A percentile compares a stretch with the other conserved stretches of the same genome.
Evolutionary conservation across 2,797 vertebrate genomes (phyloP).

Genomic region (Odontamblyopus rebecca): DNA sequence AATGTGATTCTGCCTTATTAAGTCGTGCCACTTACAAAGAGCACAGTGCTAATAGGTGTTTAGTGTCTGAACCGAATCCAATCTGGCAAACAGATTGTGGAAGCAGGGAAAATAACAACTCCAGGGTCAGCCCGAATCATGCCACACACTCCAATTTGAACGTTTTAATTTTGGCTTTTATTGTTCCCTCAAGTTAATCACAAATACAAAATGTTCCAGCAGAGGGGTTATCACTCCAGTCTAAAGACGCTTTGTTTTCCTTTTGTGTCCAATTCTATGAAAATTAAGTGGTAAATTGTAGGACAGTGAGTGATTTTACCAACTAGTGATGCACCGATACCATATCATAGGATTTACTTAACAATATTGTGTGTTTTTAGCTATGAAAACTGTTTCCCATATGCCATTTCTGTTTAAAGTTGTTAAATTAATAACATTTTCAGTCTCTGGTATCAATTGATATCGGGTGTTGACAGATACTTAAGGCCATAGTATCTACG

Average conservation of each 20-base stretch:
- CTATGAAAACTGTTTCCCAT: too few relatives aligned
- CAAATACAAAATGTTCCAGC: background rate
- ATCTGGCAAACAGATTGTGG: constrained; percentile 40
- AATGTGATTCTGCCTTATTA: constrained; percentile 34
- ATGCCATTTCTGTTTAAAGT: too few relatives aligned
- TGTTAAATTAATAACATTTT: too few relatives aligned
- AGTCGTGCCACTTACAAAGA: constrained; percentile 45
- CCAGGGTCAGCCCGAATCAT: constrained; percentile 34
- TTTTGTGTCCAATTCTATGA: background rate
- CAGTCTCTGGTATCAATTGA: too few relatives aligned
- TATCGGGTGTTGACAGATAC: too few relatives aligned
- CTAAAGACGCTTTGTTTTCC: background rate
- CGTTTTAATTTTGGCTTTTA: background rate
- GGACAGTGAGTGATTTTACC: background rate
- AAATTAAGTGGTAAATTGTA: background rate
- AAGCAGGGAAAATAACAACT: constrained; percentile 49
- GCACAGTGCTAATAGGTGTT: constrained; percentile 48
- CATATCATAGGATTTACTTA: too few relatives aligned
- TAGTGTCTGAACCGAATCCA: constrained; percentile 57
- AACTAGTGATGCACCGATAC: too few relatives aligned
- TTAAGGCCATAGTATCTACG: too few relatives aligned
- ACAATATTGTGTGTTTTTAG: too few relatives aligned
- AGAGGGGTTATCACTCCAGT: background rate
- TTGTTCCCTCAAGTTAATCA: background rate
- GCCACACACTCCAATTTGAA: constrained; percentile 19